phyloP scores from a whole-genome alignment of 2,797 vertebrate species.

The Spinibarbus caldwelli region DNA sequence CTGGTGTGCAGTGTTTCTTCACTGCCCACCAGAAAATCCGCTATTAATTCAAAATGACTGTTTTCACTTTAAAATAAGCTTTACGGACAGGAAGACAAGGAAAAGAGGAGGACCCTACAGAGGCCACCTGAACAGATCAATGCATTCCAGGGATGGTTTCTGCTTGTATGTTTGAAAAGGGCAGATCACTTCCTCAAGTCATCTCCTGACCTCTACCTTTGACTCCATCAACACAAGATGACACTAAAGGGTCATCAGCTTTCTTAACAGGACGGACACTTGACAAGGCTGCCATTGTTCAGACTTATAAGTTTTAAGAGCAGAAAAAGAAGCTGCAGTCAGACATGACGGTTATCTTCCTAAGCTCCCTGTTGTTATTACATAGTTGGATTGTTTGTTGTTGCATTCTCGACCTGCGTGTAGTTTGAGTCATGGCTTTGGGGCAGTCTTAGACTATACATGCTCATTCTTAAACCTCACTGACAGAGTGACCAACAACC shows the following conservation, averaged over 20 bases:
- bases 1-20: background rate
- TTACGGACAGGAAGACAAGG: background rate
- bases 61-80: constrained; percentile 36
- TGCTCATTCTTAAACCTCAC: constrained; percentile 38
- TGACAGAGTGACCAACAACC: constrained; percentile 35
- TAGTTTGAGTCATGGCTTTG: constrained; percentile 34
- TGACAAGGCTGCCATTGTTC: constrained; percentile 72
- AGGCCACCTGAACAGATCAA: constrained; percentile 72
- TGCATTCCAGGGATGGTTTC: constrained; percentile 72
- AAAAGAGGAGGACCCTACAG: constrained; percentile 15
- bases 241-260: constrained; percentile 72
- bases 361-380: constrained; percentile 43
- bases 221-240: constrained; percentile 75
- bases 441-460: constrained; percentile 44
- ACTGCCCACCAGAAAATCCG: constrained; percentile 11
- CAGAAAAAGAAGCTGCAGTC: constrained; percentile 37
- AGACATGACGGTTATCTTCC: constrained; percentile 46
- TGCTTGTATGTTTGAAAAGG: constrained; percentile 65
- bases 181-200: constrained; percentile 74
- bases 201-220: constrained; percentile 66
- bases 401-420: constrained; percentile 45
- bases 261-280: constrained; percentile 69
- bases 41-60: background rate
- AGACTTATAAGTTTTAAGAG: constrained; percentile 39
- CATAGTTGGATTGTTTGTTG: constrained; percentile 44